Conservation (phyloP, 2,113 vertebrate genomes). For the Sorex fumeus region DNA sequence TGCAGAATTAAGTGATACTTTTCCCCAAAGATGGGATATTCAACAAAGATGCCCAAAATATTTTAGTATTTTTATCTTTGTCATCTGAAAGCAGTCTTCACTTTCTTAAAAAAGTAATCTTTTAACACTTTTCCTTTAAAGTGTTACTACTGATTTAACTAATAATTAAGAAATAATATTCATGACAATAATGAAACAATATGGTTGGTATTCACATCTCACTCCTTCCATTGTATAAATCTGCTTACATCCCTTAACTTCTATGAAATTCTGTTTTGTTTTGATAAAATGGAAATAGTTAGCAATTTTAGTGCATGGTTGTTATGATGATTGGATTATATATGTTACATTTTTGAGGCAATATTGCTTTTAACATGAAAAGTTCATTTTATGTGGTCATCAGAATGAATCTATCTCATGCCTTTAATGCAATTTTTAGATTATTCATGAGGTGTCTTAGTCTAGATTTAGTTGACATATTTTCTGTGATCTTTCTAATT, state of each 20-base stretch:
- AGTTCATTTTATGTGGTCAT: neutral
- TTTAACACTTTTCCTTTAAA: conserved; percentile 46
- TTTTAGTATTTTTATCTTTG: conserved; percentile 64
- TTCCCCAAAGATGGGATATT: neutral
- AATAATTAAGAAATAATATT: neutral
- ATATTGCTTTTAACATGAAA: neutral
- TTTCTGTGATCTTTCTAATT: conserved; percentile 19
- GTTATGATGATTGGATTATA: neutral
- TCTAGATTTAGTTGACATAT: neutral
- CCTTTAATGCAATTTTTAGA: neutral
- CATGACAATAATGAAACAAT: conserved; percentile 9
- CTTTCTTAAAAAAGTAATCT: conserved; percentile 30
- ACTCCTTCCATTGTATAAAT: neutral
- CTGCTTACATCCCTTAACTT: conserved; percentile 47
- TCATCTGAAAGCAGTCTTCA: conserved; percentile 27
- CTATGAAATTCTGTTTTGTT: neutral
- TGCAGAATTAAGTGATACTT: neutral
- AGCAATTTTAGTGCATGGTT: neutral
- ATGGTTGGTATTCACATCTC: neutral
- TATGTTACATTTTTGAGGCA: conserved; percentile 20
- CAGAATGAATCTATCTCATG: neutral
- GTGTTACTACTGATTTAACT: conserved; percentile 23
- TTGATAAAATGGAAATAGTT: conserved; percentile 17
- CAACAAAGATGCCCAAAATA: conserved; percentile 64
- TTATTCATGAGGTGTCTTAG: neutral